phyloP scores from a whole-genome alignment of 2,113 vertebrate genomes.

The Tenebrosternarchus preto region DNA sequence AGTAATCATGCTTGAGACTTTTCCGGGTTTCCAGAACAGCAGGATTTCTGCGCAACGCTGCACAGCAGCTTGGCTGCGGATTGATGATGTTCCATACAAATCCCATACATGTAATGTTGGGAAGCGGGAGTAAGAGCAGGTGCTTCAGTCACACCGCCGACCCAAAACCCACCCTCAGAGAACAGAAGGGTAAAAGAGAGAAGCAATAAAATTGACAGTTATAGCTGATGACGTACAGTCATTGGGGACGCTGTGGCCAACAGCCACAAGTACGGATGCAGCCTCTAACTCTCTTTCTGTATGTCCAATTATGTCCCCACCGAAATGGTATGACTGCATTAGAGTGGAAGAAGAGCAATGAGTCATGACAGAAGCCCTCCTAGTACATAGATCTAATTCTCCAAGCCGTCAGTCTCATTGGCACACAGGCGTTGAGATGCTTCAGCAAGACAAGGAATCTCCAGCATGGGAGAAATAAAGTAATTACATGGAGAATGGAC shows the following conservation, averaged over 20 bases:
- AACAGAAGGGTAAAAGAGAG: not conserved
- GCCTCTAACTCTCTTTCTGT: conserved; percentile 55
- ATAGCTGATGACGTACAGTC: conserved; percentile 34
- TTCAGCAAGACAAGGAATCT: not conserved
- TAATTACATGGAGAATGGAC: conserved; percentile 29
- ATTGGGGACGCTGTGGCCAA: conserved; percentile 32
- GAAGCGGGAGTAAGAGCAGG: too few relatives aligned
- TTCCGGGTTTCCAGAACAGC: not conserved
- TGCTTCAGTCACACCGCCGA: too few relatives aligned
- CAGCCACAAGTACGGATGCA: conserved; percentile 17
- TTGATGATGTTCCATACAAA: too few relatives aligned
- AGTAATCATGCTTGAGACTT: conserved; percentile 8
- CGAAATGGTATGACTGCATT: conserved; percentile 64
- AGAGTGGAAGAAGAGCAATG: conserved; percentile 57
- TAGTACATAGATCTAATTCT: conserved; percentile 60
- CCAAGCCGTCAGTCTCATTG: conserved; percentile 56
- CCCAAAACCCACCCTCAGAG: not conserved
- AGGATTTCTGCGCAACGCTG: not conserved
- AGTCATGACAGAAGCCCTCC: conserved; percentile 53
- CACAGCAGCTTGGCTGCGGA: not conserved
- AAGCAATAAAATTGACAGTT: conserved; percentile 1
- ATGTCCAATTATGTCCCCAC: conserved; percentile 57
- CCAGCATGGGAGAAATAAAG: conserved; percentile 31
- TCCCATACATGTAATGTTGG: too few relatives aligned
- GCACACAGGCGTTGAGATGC: conserved; percentile 43